Conservation (phyloP, 1,140 invertebrate species). For the Drosophila ohnishii region DNA sequence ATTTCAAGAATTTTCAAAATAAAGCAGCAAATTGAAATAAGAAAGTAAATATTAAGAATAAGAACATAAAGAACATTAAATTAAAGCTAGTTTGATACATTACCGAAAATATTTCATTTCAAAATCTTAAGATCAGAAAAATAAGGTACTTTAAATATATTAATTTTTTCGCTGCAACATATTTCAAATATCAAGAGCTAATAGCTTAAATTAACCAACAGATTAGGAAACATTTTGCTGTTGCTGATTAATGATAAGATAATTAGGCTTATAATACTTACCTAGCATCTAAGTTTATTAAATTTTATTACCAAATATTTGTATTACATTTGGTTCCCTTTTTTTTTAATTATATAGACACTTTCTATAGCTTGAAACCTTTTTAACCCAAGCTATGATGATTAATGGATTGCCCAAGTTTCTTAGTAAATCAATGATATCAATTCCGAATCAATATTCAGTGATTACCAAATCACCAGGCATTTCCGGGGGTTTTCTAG, state of each 20-base stretch:
- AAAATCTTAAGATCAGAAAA: background rate
- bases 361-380: background rate
- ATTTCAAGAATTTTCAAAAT: background rate
- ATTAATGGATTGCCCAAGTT: background rate
- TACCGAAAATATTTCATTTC: too few species aligned
- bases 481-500: conserved; percentile 11
- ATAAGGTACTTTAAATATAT: background rate
- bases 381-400: background rate
- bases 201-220: background rate
- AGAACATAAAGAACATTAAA: background rate
- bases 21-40: background rate
- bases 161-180: background rate
- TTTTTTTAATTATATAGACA: background rate
- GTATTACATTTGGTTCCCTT: background rate
- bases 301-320: background rate
- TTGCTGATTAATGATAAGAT: conserved; percentile 1
- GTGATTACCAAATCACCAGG: conserved; percentile 2
- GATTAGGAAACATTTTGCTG: background rate
- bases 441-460: conserved; percentile 4
- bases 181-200: background rate
- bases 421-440: background rate
- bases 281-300: background rate
- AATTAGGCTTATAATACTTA: background rate
- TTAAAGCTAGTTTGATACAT: background rate
- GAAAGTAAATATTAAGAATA: background rate